Evolutionary conservation across 2,113 vertebrate species (phyloP).

Genomic region (Chauna torquata): DNA sequence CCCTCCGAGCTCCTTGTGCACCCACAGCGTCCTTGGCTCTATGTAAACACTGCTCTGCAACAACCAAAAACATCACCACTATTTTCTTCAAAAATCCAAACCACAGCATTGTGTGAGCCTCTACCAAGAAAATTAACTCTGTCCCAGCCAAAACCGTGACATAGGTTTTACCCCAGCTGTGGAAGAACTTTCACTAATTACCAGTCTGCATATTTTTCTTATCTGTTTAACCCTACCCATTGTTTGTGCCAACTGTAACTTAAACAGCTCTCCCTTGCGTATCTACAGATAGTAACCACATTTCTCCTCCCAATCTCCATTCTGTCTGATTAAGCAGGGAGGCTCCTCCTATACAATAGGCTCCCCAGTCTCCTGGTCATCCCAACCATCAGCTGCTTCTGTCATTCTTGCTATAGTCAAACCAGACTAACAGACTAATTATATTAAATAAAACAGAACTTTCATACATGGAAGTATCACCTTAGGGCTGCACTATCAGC

Average conservation of each 20-base stretch:
- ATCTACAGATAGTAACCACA: not conserved
- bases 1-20: no score
- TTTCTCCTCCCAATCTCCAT: not conserved
- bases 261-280: not conserved
- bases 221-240: not conserved
- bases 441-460: not conserved
- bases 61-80: no score
- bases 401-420: not conserved
- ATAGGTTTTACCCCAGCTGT: not conserved
- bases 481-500: not conserved
- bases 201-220: not conserved
- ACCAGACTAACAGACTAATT: not conserved
- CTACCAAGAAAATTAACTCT: no score
- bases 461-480: not conserved
- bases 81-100: no score
- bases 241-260: not conserved
- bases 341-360: not conserved
- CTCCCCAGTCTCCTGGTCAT: not conserved
- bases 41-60: no score
- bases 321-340: not conserved
- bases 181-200: not conserved
- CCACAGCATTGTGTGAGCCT: no score
- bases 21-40: no score
- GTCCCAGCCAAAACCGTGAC: no score
- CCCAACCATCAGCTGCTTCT: not conserved